These are phyloP conservation scores for Dolichoris vasculosae DNA, from an alignment of 1,140 invertebrate species.

Conservation along the genomic window DNA sequence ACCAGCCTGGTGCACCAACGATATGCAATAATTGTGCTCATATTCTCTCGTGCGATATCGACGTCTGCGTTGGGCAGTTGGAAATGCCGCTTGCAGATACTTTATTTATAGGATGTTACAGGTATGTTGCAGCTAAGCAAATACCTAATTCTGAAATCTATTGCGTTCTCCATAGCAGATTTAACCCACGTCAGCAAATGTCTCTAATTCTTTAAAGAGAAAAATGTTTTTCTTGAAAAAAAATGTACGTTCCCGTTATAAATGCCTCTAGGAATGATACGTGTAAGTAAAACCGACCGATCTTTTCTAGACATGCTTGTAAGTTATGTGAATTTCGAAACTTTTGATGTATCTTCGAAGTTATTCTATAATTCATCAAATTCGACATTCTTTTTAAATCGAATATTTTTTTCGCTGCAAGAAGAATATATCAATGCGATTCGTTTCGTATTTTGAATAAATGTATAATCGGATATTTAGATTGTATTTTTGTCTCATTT, in stretches of 20 bases:
- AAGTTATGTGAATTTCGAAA: background rate
- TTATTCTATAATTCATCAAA: background rate
- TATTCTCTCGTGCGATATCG: background rate
- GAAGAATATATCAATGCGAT: background rate
- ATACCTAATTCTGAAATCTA: background rate
- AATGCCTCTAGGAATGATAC: background rate
- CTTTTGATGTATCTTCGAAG: background rate
- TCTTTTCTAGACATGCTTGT: background rate
- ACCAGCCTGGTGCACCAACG: background rate
- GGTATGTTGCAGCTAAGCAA: too few species aligned
- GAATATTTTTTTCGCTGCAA: background rate
- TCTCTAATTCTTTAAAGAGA: background rate
- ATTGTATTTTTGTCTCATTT: too few species aligned
- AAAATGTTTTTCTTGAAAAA: background rate
- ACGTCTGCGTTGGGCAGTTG: background rate
- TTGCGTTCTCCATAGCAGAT: background rate
- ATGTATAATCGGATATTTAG: too few species aligned
- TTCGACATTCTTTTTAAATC: background rate
- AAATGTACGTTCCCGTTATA: background rate
- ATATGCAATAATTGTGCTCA: constrained; percentile 28
- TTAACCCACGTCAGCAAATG: background rate
- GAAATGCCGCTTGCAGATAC: background rate
- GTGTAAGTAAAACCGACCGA: background rate
- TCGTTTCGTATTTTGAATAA: background rate
- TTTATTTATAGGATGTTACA: constrained; percentile 4